These are phyloP conservation scores for Adelosebastes latens DNA, from an alignment of 2,797 vertebrate genomes.

Conservation along the genomic window DNA sequence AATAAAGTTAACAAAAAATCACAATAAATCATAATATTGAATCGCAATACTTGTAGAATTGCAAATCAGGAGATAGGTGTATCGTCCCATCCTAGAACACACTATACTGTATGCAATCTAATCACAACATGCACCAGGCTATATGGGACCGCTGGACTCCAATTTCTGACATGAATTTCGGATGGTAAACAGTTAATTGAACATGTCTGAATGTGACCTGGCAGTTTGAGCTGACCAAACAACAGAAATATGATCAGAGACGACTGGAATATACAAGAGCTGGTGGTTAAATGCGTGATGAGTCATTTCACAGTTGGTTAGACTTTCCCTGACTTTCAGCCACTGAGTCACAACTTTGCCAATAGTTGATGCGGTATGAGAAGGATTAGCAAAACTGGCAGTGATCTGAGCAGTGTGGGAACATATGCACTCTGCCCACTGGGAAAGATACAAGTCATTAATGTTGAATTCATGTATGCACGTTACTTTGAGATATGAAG, in stretches of 20 bases:
- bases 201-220: not conserved
- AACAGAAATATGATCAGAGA: not conserved
- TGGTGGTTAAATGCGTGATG: constrained; percentile 6
- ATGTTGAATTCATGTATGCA: not conserved
- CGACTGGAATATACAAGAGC: not conserved
- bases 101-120: not conserved
- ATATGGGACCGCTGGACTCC: not conserved
- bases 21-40: too few species aligned
- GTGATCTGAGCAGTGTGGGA: constrained; percentile 26
- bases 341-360: constrained; percentile 42
- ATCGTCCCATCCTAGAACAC: too few species aligned
- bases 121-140: not conserved
- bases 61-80: too few species aligned
- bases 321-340: constrained; percentile 27
- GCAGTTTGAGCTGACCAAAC: not conserved
- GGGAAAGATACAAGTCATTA: not conserved
- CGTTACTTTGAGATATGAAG: not conserved
- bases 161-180: not conserved
- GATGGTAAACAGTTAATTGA: not conserved
- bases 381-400: constrained; percentile 25
- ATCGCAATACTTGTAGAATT: too few species aligned
- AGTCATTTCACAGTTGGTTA: constrained; percentile 45
- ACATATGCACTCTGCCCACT: constrained; percentile 34
- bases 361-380: not conserved
- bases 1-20: too few species aligned